A percentile compares a stretch with the other conserved stretches of the same genome.
These are phyloP conservation scores for Tricholaema leucomelas DNA, from an alignment of 2,113 vertebrate genomes.

Conservation along the genomic window DNA sequence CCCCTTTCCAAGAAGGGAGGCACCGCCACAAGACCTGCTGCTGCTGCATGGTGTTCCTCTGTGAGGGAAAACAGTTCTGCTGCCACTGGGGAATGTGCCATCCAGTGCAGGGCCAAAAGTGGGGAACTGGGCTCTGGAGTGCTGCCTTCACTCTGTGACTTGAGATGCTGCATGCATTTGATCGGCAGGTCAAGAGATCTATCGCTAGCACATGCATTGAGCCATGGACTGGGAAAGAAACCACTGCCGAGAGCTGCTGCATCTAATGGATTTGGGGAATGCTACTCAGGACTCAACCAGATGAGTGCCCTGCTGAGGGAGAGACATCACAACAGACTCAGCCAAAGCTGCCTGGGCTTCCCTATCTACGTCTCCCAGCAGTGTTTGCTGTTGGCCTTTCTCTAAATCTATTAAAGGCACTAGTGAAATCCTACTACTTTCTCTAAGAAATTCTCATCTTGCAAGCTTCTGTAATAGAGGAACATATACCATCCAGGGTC, in stretches of 20 bases:
- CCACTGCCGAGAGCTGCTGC: not conserved
- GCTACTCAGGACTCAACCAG: not conserved
- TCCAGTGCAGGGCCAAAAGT: rapidly evolving
- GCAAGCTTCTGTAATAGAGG: not conserved
- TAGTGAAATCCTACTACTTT: not conserved
- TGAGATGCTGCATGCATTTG: rapidly evolving
- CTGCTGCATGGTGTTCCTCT: rapidly evolving
- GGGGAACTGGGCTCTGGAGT: not conserved
- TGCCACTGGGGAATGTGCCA: not conserved
- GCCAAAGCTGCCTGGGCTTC: not conserved
- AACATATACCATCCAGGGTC: not conserved
- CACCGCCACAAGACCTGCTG: not conserved
- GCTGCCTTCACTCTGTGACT: not conserved
- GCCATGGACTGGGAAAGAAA: not conserved
- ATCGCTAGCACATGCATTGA: not conserved
- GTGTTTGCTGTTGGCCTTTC: not conserved
- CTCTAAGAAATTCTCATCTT: not conserved
- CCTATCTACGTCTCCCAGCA: not conserved
- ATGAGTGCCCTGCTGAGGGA: not conserved
- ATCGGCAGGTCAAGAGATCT: not conserved
- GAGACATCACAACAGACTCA: rapidly evolving
- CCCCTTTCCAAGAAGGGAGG: no score
- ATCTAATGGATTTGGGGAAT: not conserved
- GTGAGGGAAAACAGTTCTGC: not conserved
- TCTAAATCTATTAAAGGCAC: not conserved